Conservation (phyloP, 2,888 invertebrate genomes). For the Hermodice carunculata region DNA sequence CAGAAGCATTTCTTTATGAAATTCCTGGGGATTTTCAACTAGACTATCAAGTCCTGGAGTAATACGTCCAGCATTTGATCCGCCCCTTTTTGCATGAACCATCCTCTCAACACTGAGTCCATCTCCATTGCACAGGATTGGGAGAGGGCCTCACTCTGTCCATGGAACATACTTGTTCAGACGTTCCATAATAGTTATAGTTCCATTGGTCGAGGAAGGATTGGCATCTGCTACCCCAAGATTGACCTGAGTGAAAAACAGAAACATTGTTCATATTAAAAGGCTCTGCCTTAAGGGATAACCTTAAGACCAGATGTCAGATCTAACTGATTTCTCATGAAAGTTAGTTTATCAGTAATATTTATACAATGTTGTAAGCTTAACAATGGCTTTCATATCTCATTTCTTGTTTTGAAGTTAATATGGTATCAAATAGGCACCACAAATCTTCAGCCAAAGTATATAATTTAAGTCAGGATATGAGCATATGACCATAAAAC, state of each 20-base stretch:
- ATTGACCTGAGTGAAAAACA: neutral
- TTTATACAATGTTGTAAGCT: no score
- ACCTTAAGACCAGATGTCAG: no score
- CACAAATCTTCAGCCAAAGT: no score
- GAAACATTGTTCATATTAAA: no score
- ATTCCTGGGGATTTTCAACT: neutral
- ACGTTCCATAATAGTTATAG: neutral
- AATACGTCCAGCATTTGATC: neutral
- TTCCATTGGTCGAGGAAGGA: neutral
- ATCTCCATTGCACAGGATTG: constrained; percentile 5
- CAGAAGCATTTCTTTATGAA: neutral
- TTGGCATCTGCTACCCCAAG: constrained; percentile 1
- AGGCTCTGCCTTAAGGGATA: no score
- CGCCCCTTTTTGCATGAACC: neutral
- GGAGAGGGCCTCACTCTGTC: neutral
- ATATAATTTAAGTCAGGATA: no score
- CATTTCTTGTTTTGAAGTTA: no score
- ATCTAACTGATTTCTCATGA: no score
- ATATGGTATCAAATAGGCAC: no score
- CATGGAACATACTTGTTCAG: neutral
- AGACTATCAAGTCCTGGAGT: neutral
- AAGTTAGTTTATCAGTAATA: no score
- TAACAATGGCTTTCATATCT: no score
- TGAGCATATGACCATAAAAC: no score
- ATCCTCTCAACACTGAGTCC: constrained; percentile 5